phyloP scores from a whole-genome alignment of 2,797 vertebrate species.

The Manis pentadactyla region DNA sequence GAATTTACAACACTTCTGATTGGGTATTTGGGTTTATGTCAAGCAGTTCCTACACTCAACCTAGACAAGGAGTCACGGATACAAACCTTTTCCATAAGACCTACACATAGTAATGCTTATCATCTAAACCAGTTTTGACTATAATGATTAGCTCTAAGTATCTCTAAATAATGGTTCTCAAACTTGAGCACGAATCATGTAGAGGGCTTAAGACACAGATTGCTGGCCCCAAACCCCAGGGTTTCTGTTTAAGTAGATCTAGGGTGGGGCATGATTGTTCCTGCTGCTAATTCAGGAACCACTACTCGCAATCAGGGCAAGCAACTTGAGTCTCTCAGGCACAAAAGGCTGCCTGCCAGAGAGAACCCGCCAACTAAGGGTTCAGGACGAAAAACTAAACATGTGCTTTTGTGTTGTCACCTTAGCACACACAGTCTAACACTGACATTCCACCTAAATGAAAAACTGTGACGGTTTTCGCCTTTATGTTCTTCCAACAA shows the following conservation, averaged over 20 bases:
- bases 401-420: neutral
- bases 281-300: neutral
- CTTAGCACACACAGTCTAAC: neutral
- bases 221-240: neutral
- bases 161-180: neutral
- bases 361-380: neutral
- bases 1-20: neutral
- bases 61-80: neutral
- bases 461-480: neutral
- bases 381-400: neutral
- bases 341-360: neutral
- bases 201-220: neutral
- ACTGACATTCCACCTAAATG: neutral
- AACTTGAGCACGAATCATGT: neutral
- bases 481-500: neutral
- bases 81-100: neutral
- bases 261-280: neutral
- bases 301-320: neutral
- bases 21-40: neutral
- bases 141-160: neutral
- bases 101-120: neutral
- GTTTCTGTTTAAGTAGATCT: neutral
- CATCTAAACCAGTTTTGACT: conserved; percentile 8
- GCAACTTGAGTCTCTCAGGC: neutral
- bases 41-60: neutral